Evolutionary conservation across 2,888 invertebrate species (phyloP).

Genomic region (Philopedon plagiatum): DNA sequence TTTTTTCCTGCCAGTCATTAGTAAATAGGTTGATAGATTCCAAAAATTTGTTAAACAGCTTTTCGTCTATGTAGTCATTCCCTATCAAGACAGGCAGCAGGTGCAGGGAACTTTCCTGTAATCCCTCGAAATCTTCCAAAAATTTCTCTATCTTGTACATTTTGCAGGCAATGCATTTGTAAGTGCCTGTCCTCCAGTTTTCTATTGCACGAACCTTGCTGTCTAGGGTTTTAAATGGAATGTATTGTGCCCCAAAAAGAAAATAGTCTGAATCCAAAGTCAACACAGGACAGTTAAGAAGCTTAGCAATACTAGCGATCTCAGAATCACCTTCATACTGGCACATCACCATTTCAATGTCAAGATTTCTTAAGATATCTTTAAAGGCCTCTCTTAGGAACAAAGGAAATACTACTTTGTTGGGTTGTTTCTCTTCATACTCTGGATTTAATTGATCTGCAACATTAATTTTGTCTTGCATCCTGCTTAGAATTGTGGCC

Average conservation of each 20-base stretch:
- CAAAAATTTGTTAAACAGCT: constrained; percentile 79
- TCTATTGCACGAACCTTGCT: constrained; percentile 51
- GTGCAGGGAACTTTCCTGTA: constrained; percentile 77
- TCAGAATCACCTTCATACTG: constrained; percentile 93
- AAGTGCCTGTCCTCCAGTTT: constrained; percentile 61
- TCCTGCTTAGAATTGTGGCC: constrained; percentile 56
- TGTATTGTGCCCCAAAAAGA: constrained; percentile 86
- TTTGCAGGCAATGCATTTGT: constrained; percentile 76
- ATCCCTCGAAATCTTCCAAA: constrained; percentile 75
- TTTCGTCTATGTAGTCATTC: constrained; percentile 87
- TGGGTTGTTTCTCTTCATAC: constrained; percentile 68
- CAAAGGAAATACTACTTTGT: constrained; percentile 80
- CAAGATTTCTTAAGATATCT: constrained; percentile 77
- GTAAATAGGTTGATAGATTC: constrained; percentile 73
- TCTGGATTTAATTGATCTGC: constrained; percentile 71
- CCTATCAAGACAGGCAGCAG: constrained; percentile 88
- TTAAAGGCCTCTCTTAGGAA: constrained; percentile 82
- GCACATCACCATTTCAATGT: constrained; percentile 79
- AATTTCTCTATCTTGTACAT: constrained; percentile 82
- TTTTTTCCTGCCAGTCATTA: constrained; percentile 75
- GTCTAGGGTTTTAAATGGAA: constrained; percentile 81
- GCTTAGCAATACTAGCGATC: constrained; percentile 85
- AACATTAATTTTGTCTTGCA: constrained; percentile 57
- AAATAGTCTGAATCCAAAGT: constrained; percentile 97
- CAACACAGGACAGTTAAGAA: constrained; percentile 86